These are phyloP conservation scores for Eubasilissa splendida DNA, from an alignment of 2,888 invertebrate species.

Conservation along the genomic window DNA sequence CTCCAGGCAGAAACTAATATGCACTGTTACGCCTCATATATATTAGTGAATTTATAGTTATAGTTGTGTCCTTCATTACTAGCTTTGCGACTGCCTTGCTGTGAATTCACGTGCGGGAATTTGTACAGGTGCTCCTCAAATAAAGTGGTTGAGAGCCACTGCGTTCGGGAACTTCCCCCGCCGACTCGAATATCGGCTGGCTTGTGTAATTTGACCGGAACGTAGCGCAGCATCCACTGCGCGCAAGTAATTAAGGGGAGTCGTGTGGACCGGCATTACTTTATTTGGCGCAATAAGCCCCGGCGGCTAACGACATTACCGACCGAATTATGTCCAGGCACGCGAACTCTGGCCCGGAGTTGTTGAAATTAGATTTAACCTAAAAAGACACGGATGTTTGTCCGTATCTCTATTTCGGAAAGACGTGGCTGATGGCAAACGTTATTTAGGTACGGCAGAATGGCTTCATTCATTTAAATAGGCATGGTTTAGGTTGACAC, in stretches of 20 bases:
- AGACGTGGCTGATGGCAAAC: constrained; percentile 18
- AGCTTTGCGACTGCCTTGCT: too few species aligned
- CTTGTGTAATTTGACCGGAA: neutral
- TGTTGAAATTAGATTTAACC: constrained; percentile 29
- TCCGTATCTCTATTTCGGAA: constrained; percentile 22
- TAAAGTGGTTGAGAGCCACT: too few species aligned
- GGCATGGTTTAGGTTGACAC: too few species aligned
- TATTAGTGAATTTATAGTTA: too few species aligned
- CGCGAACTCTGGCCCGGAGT: constrained; percentile 18
- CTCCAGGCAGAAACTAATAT: too few species aligned
- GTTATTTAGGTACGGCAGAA: neutral
- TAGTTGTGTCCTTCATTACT: too few species aligned
- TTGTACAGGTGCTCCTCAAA: too few species aligned
- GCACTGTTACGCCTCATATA: too few species aligned
- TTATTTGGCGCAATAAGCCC: constrained; percentile 35
- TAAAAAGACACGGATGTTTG: constrained; percentile 18
- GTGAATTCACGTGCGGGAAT: too few species aligned
- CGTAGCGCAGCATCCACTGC: constrained; percentile 26
- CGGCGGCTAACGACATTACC: constrained; percentile 35
- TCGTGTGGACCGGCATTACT: constrained; percentile 34
- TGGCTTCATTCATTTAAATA: too few species aligned
- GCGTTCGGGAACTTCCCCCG: neutral
- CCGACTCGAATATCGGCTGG: neutral
- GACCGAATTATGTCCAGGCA: constrained; percentile 35
- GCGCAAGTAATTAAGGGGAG: constrained; percentile 35